Base-by-base conservation (phyloP, 1,140 invertebrate species). In the Saccostrea glomerata region DNA sequence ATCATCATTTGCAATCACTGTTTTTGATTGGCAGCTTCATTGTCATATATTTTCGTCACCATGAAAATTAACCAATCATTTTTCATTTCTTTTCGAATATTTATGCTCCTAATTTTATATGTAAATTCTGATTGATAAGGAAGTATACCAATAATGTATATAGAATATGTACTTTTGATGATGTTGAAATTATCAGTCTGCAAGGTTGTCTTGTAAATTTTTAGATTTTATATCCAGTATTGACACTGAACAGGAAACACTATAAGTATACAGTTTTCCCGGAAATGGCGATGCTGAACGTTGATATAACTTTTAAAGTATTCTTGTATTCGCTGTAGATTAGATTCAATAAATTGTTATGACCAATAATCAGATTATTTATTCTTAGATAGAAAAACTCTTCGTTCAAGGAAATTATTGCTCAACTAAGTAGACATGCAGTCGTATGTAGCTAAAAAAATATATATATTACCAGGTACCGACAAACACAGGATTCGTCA, bases 1-100 rank as follows among this genome's bases (percentile, higher is more conserved):
- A 13, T 77, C 25, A n/a, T 63, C 5, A 9, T 30, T 30, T 77
- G 23, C 30, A 77, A 77, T 77, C 70, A 77, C 25, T 77, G 15
- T 77, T 77, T 77, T 63, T 30, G 70, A 77, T 77, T 77, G 25
- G 70, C 70, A 77, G 70, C 70, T 77, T 77, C 70, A 77, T 77
- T 30, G 58, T 13, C 25, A 15, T 36, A 36, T 17, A 5, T 63
- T 36, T 36, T 15, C 15, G 11, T 30, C 11, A 77, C 15, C 12
- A 30, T 30, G 13, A 77, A 25, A 9, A 77, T 30, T 77, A 77
- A 77, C 70, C 70, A 36, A 36, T 77, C 25, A 30, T 77, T 73
- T 30, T 17, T 60, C 15, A 63, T n/a, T 47, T 47, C 47, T n/a
- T 63, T 63, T 63, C n/a, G n/a, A 20, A 63, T 20, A 6, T 63